Evolutionary conservation across 2,113 vertebrate genomes (phyloP).

Genomic region (Willisornis vidua): DNA sequence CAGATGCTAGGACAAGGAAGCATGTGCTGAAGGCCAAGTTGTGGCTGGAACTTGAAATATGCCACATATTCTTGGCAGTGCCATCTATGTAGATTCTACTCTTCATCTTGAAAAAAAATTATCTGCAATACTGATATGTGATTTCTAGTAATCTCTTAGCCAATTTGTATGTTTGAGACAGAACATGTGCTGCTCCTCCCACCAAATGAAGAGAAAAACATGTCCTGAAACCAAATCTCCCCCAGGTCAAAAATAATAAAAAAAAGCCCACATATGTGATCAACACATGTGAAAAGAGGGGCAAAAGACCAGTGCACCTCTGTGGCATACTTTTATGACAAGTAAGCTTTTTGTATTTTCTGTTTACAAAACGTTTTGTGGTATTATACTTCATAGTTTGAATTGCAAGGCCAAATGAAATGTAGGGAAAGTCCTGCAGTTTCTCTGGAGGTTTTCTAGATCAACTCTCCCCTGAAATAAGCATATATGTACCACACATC

Average conservation of each 20-base stretch:
- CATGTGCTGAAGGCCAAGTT: fast-evolving
- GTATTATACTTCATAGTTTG: not conserved
- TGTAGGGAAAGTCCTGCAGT: not conserved
- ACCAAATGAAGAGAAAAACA: not conserved
- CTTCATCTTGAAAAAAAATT: not conserved
- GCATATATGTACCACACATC: not conserved
- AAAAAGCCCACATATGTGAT: not conserved
- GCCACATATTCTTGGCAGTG: not conserved
- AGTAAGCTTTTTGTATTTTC: not conserved
- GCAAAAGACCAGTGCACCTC: not conserved
- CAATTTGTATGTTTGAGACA: not conserved
- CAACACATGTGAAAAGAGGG: not conserved
- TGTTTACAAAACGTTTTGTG: not conserved
- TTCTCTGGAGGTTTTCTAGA: not conserved
- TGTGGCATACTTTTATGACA: not conserved
- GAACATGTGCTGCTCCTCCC: not conserved
- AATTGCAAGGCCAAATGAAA: not conserved
- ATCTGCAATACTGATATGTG: not conserved
- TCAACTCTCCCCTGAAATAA: not conserved
- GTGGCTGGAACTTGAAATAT: not conserved
- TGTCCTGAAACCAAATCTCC: not conserved
- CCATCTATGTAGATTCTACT: not conserved
- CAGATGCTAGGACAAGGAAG: not conserved
- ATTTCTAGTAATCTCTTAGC: not conserved
- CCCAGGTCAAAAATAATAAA: not conserved